Conservation (phyloP, 2,888 invertebrate species). For the Unio delphinus region DNA sequence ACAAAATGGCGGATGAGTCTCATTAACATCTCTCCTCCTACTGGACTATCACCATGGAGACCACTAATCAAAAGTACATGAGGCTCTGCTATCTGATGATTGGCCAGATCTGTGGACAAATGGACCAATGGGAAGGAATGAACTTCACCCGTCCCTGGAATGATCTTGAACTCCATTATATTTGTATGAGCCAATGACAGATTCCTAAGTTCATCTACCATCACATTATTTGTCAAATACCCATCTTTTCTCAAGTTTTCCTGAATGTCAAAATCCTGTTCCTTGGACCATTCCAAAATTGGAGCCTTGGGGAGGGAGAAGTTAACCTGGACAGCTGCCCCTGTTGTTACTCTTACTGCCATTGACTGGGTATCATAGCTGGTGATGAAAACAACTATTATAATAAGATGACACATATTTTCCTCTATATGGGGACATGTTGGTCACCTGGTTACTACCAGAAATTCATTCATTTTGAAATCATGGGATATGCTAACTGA, state of each 20-base stretch:
- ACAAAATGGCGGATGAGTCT: constrained; percentile 84
- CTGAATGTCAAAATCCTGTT: constrained; percentile 70
- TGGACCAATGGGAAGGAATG: constrained; percentile 46
- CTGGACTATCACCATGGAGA: constrained; percentile 64
- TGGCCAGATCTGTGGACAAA: constrained; percentile 36
- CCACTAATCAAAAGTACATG: constrained; percentile 89
- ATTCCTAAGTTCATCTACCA: constrained; percentile 79
- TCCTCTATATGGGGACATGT: not conserved
- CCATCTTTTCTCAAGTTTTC: constrained; percentile 73
- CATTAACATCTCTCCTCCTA: constrained; percentile 65
- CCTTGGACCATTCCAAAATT: constrained; percentile 80
- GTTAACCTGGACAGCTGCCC: constrained; percentile 79
- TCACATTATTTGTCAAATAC: constrained; percentile 79
- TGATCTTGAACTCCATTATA: constrained; percentile 73
- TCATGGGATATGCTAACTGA: no score
- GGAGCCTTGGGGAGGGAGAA: constrained; percentile 79
- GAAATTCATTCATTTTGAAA: no score
- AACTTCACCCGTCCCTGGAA: constrained; percentile 35
- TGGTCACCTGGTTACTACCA: no score
- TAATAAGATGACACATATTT: not conserved
- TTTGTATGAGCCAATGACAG: constrained; percentile 80
- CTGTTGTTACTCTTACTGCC: constrained; percentile 77
- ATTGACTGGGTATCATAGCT: constrained; percentile 75
- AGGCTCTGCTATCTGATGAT: constrained; percentile 76
- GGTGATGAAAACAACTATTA: constrained; percentile 11